These are phyloP conservation scores for Bombus consobrinus DNA, from an alignment of 1,140 invertebrate genomes.

Conservation along the genomic window DNA sequence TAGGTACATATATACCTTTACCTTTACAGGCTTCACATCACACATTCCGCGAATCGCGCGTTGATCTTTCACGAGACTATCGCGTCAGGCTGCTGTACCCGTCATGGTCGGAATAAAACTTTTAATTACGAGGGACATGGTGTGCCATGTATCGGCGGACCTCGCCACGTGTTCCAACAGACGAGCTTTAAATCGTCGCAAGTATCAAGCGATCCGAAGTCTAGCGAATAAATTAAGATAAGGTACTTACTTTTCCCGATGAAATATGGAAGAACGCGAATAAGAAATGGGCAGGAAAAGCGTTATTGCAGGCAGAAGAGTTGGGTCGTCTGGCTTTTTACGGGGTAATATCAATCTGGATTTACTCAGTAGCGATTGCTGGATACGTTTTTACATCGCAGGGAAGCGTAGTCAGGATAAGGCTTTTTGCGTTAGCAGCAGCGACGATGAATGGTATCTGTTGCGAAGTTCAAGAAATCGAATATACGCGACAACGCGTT, in stretches of 20 bases:
- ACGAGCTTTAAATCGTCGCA: neutral
- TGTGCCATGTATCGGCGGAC: too few species aligned
- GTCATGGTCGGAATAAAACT: neutral
- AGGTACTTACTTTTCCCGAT: neutral
- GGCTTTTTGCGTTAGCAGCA: neutral
- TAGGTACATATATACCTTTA: neutral
- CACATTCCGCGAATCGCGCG: neutral
- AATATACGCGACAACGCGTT: neutral
- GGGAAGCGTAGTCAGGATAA: neutral
- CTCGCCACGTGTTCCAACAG: neutral
- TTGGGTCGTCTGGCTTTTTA: neutral
- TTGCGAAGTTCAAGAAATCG: neutral
- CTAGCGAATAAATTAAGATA: conserved; percentile 6
- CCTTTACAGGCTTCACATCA: neutral
- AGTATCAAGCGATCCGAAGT: neutral
- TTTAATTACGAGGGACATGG: conserved; percentile 3
- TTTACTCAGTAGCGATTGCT: neutral
- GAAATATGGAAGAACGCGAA: neutral
- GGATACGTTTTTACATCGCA: neutral
- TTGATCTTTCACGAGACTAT: neutral
- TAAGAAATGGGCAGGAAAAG: conserved; percentile 1
- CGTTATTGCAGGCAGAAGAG: neutral
- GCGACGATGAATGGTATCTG: neutral
- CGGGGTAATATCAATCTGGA: conserved; percentile 7
- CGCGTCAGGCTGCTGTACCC: neutral